These are phyloP conservation scores for Papilio polyxenes DNA, from an alignment of 1,140 invertebrate genomes.

Conservation along the genomic window DNA sequence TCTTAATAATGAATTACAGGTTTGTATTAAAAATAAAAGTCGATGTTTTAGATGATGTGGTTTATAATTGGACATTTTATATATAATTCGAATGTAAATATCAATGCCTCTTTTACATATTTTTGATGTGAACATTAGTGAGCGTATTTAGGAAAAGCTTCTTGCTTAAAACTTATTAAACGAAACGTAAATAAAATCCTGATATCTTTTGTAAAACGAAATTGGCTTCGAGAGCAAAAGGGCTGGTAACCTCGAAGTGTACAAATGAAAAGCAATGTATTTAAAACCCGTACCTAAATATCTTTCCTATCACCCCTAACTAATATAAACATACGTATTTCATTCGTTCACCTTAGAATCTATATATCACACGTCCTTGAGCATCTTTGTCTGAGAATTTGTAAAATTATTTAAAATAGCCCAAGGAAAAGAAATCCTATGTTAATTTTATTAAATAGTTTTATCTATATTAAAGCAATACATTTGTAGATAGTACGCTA, in stretches of 20 bases:
- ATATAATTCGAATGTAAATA: too few species aligned
- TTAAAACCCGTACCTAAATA: background rate
- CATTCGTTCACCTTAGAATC: background rate
- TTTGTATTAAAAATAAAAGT: constrained; percentile 7
- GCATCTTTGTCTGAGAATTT: constrained; percentile 28
- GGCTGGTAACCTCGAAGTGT: too few species aligned
- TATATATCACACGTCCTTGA: constrained; percentile 12
- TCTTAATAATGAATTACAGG: background rate
- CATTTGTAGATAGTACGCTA: background rate
- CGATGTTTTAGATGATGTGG: background rate
- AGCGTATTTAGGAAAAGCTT: too few species aligned
- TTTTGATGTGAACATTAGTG: too few species aligned
- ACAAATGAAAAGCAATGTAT: too few species aligned
- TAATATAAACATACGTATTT: constrained; percentile 25
- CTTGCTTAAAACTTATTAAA: too few species aligned
- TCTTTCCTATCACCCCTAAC: background rate
- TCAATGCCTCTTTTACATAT: too few species aligned
- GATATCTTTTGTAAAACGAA: too few species aligned
- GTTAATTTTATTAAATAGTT: background rate
- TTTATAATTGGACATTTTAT: background rate
- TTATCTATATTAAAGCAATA: background rate
- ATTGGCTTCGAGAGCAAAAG: too few species aligned
- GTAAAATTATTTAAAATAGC: background rate
- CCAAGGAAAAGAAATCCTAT: background rate
- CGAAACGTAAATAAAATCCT: too few species aligned